These are phyloP conservation scores for Platygyra sinensis DNA, from an alignment of 64 coral and sea anemone species.

Conservation along the genomic window DNA sequence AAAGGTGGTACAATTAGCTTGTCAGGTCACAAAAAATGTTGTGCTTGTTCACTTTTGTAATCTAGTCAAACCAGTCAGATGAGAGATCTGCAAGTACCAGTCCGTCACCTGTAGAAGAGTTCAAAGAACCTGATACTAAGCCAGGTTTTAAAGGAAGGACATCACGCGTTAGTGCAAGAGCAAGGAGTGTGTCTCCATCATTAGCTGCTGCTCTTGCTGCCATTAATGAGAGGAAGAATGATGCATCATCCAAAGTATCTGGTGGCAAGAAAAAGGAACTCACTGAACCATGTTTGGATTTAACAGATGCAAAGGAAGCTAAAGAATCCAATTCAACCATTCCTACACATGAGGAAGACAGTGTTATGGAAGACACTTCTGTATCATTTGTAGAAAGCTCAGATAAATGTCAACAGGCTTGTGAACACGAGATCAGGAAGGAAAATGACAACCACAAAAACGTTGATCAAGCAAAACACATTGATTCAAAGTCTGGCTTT, in stretches of 20 bases:
- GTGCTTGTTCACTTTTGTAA: not conserved
- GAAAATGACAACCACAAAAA: constrained; percentile 1
- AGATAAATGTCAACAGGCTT: constrained; percentile 13
- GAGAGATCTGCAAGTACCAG: constrained; percentile 82
- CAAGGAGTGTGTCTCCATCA: constrained; percentile 71
- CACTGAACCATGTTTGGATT: constrained; percentile 16
- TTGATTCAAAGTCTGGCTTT: not conserved
- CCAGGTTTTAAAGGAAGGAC: constrained; percentile 64
- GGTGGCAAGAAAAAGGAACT: constrained; percentile 49
- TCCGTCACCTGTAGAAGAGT: constrained; percentile 89
- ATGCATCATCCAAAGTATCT: constrained; percentile 9
- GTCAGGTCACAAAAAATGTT: not conserved
- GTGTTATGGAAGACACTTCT: not conserved
- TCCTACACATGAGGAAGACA: constrained; percentile 54
- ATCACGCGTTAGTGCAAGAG: constrained; percentile 47
- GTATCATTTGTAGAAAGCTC: constrained; percentile 33
- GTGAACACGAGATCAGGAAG: constrained; percentile 34
- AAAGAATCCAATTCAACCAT: constrained; percentile 54
- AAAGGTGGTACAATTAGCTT: not conserved
- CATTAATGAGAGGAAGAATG: constrained; percentile 32
- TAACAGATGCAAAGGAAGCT: constrained; percentile 13
- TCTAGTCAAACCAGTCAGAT: constrained; percentile 78
- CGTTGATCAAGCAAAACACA: constrained; percentile 3
- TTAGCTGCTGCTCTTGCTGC: constrained; percentile 48
- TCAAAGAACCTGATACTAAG: constrained; percentile 86